Base-by-base conservation (phyloP, 2,797 vertebrate species). In the Paramormyrops hopkinsi region DNA sequence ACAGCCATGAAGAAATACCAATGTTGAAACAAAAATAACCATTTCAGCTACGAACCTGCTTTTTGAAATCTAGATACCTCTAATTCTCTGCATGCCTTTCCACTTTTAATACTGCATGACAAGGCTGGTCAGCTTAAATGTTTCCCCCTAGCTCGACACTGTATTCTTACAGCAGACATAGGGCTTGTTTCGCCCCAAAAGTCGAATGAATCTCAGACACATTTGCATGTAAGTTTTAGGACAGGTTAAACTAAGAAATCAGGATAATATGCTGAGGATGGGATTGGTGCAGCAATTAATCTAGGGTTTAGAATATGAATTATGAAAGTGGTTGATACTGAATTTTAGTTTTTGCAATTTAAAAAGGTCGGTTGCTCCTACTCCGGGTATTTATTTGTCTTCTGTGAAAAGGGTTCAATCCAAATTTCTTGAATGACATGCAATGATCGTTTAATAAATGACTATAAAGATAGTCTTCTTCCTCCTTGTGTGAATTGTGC, bases 101-200 rank as follows among this genome's bases (percentile, higher is more conserved):
- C 48, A 84, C 44, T 84, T 84, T 51, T 84, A 84, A 84, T 51
- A 50, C 82, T 50, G 82, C 82, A 84, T 51, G n/a, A 48, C 82
- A 84, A 84, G n/a, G 22, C 82, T 84, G 14, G 82, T 14, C 82
- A 51, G 8, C 37, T 25, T 84, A 14, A 84, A 7, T 84, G 73
- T 44, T 79, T 19, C 17, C 14, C 17, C 37, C 14, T 51, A 51
- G 51, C 9, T 84, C 8, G 2, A 84, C 22, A 48, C 12, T 51
- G 7, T 25, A 84, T 29, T 84, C 19, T 84, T 25, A 69, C 29
- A 69, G 11, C 25, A 69, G 65, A 69, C 44, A 25, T 5, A 22
- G n/a, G 41, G 82, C 9, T 51, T 8, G 12, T 51, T 84, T 22
- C 2, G 3, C 44, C 41, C 25, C 82, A 48, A 22, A 48, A 50